phyloP scores from a whole-genome alignment of 2,888 invertebrate genomes.

The Brachypterus glaber region DNA sequence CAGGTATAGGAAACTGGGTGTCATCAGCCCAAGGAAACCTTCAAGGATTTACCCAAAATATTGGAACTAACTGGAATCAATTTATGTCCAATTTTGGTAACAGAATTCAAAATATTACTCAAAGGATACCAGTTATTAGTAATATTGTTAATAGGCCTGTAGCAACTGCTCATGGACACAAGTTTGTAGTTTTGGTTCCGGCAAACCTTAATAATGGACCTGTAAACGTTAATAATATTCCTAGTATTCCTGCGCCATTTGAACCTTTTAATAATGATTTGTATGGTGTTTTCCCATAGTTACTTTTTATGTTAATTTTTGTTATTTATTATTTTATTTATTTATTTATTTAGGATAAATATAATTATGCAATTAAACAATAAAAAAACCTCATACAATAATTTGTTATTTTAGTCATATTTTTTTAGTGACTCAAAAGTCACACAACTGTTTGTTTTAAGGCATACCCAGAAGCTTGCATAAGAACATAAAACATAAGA shows the following conservation, averaged over 20 bases:
- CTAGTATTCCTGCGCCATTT: too few species aligned
- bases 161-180: not conserved
- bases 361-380: too few species aligned
- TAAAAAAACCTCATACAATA: too few species aligned
- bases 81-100: constrained; percentile 4
- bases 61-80: constrained; percentile 11
- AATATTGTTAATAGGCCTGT: constrained; percentile 10
- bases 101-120: constrained; percentile 17
- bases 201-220: too few species aligned
- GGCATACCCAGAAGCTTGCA: too few species aligned
- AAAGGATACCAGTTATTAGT: constrained; percentile 21
- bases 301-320: too few species aligned
- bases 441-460: too few species aligned
- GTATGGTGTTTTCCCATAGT: constrained; percentile 17
- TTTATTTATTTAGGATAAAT: constrained; percentile 10
- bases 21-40: too few species aligned
- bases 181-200: not conserved
- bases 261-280: constrained; percentile 14
- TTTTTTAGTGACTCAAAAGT: too few species aligned
- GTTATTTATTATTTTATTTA: constrained; percentile 6
- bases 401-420: too few species aligned
- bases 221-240: too few species aligned
- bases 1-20: constrained; percentile 19
- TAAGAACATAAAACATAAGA: too few species aligned
- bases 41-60: constrained; percentile 15